Base-by-base conservation (phyloP, 2,888 invertebrate species). In the Meteorus cinctellus region DNA sequence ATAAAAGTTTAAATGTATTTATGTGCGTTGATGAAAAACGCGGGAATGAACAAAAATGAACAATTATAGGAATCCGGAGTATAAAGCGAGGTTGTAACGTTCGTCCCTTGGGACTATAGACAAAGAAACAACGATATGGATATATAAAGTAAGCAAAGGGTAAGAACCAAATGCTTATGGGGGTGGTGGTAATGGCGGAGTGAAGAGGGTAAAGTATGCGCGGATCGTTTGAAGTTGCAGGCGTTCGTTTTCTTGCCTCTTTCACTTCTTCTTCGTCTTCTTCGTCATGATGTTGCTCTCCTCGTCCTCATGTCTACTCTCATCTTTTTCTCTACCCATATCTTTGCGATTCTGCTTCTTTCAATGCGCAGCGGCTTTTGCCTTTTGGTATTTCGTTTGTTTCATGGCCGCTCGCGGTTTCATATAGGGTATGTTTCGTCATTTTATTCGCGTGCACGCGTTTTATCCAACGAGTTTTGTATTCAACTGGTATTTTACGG, bases 61-160 rank as follows among this genome's bases (percentile, higher is more conserved):
- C 89, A 88, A 89, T 89, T 88, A 87, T 87, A 87, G 87, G 89
- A 88, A 89, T 88, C 85, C 88, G 84, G 68, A 85, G 86, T 80
- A 63, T 71, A 41, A 29, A 34, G 63, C 48, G 34, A 27, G 55
- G 66, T 60, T 60, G 48, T 60, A 63, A 24, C 19, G 29, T 60
- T 63, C 68, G 45, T 65, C 59, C 51, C 71, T 48, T 62, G 70
- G 55, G 75, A 72, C 45, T 72, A 63, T 55, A 55, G 19, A n/a
- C 2, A 55, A 19, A 55, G 19, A 55, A 55, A 19, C n/a, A 19
- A 19, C n/a, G 55, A 19, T 55, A 55, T 19, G n/a, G 8, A 16
- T 55, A 19, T 55, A 55, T 55, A 19, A 55, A 55, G 19, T 55
- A 8, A 55, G 19, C 19, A 24, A 48, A n/a, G 68, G 62, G 62